Evolutionary conservation across 2,113 vertebrate species (phyloP), one percentile per base, ranked within the genome.

Genomic region (Lagopus leucura): DNA sequence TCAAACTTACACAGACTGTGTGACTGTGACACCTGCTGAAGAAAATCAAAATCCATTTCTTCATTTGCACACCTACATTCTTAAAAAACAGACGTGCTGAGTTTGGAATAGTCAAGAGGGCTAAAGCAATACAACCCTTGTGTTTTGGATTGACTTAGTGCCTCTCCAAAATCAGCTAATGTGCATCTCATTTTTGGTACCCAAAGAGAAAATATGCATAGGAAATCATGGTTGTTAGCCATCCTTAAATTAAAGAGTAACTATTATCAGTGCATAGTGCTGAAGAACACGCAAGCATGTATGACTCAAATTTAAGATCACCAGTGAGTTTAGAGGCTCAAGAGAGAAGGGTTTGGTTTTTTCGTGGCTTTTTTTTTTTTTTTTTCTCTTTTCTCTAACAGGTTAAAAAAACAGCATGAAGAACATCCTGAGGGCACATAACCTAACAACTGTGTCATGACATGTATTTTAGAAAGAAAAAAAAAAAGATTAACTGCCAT

Each of bases 361-460:
- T 50, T 24, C 3, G 1, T 24, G 48, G 45, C 19, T 47, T 47
- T 47, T 50, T 50, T 22, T 47, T 50, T 50, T 22, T 48, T 52
- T 13, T 52, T 52, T 54, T 52, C 27, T 52, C 17, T 28, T 13
- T 4, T 80, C 86, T 65, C 80, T 81, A 93, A 84, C 70, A 92
- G 52, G 86, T 92, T 92, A 88, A 32, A 82, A 82, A 83, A 96
- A 84, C 57, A 65, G 32, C 40, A 50, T 36, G 47, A 90, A 86
- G 52, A 86, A 81, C 43, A 61, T 69, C 92, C 86, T 45, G 43
- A 82, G 79, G 93, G 83, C 48, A 86, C 84, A 88, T 92, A 83
- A 95, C 69, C 83, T 93, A 86, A 94, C 34, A 75, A 61, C 67
- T 94, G 43, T 92, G 93, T 93, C 86, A 90, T 89, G 60, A 86